Conservation (phyloP, 2,797 vertebrate genomes). For the Geotrypetes seraphini region DNA sequence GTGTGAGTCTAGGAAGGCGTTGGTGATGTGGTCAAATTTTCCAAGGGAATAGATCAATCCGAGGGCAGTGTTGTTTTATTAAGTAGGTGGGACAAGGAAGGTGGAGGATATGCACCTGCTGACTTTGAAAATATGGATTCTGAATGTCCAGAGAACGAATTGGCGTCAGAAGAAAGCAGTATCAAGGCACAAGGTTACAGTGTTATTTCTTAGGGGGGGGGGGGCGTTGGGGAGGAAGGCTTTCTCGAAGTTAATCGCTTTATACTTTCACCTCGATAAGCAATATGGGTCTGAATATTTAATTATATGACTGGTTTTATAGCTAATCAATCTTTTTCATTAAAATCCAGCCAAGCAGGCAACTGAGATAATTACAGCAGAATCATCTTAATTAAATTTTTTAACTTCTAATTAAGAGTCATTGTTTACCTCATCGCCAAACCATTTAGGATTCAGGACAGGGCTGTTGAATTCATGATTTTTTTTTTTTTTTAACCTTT, state of each 20-base stretch:
- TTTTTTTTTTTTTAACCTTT: slow-evolving; percentile 24
- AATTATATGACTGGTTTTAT: slow-evolving; percentile 67
- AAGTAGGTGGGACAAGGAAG: too few species aligned
- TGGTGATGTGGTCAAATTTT: too few species aligned
- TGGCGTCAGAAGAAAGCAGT: too few species aligned
- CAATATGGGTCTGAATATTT: slow-evolving; percentile 53
- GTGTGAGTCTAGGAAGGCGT: too few species aligned
- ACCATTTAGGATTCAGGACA: slow-evolving; percentile 67
- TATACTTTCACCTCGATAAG: slow-evolving; percentile 57
- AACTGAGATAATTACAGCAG: slow-evolving; percentile 79
- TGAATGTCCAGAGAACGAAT: too few species aligned
- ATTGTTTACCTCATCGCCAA: slow-evolving; percentile 83
- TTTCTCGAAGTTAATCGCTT: slow-evolving; percentile 59
- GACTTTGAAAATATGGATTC: too few species aligned
- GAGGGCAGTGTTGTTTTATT: too few species aligned
- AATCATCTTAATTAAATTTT: slow-evolving; percentile 90
- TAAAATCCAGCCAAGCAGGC: slow-evolving; percentile 70
- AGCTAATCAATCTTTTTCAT: slow-evolving; percentile 80
- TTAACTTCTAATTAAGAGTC: slow-evolving; percentile 79
- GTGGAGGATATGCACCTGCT: too few species aligned
- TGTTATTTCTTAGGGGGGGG: too few species aligned
- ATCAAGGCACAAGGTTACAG: too few species aligned
- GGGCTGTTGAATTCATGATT: slow-evolving; percentile 42
- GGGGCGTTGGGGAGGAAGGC: slow-evolving; percentile 28
- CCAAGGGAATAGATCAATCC: too few species aligned